Percentiles rank a stretch among this genome's conserved stretches.
These are phyloP conservation scores for Hyposoter dolosus DNA, from an alignment of 2,888 invertebrate genomes.

Conservation along the genomic window DNA sequence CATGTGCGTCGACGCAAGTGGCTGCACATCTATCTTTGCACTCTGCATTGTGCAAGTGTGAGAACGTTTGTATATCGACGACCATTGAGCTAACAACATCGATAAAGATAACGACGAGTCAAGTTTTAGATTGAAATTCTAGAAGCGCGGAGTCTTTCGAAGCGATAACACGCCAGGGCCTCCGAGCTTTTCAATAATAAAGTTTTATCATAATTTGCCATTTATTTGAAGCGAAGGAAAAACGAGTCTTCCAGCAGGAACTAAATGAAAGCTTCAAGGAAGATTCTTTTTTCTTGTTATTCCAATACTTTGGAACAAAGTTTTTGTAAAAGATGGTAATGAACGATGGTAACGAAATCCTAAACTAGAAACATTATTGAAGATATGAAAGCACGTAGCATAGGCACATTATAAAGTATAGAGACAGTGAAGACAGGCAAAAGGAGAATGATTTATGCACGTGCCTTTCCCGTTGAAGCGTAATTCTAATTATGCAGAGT, in stretches of 20 bases:
- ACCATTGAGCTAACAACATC: not conserved
- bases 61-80: not conserved
- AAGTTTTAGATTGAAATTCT: not conserved
- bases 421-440: slow-evolving; percentile 72
- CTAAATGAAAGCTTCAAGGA: no score
- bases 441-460: slow-evolving; percentile 76
- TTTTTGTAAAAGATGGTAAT: slow-evolving; percentile 43
- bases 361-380: slow-evolving; percentile 25
- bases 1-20: slow-evolving; percentile 29
- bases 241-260: not conserved
- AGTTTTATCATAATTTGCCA: not conserved
- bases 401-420: slow-evolving; percentile 25
- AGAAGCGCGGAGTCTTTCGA: not conserved
- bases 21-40: not conserved
- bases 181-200: not conserved
- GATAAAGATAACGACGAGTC: not conserved
- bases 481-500: slow-evolving; percentile 82
- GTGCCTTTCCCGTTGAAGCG: slow-evolving; percentile 74
- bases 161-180: not conserved
- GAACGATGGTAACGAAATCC: slow-evolving; percentile 19
- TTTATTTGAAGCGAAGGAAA: not conserved
- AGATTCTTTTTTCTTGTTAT: not conserved
- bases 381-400: slow-evolving; percentile 16
- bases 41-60: not conserved
- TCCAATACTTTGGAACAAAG: not conserved